Conservation (phyloP, 1,140 invertebrate species). For the Papilio helenus region DNA sequence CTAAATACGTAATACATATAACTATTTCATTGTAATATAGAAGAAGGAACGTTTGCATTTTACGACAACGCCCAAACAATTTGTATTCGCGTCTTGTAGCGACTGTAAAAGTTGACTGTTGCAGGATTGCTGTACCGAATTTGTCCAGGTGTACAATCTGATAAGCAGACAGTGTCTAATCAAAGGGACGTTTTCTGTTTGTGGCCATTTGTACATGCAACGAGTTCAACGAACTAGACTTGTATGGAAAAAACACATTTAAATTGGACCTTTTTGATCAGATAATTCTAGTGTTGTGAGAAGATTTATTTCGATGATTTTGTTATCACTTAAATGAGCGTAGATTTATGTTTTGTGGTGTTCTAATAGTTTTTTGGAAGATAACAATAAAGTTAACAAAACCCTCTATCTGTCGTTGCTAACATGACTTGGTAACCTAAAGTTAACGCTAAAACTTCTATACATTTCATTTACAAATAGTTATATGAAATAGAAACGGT, state of each 20-base stretch:
- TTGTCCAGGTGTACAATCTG: conserved; percentile 71
- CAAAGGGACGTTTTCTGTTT: conserved; percentile 37
- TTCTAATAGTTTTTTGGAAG: background rate
- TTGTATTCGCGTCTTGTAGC: conserved; percentile 64
- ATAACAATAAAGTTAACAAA: background rate
- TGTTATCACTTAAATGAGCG: background rate
- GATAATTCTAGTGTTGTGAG: background rate
- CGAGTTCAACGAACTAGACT: conserved; percentile 27
- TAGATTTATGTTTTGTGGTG: background rate
- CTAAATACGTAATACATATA: conserved; percentile 41
- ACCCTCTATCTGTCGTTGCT: background rate
- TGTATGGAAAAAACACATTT: conserved; percentile 8
- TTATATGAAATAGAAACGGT: too few relatives aligned
- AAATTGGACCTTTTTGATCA: conserved; percentile 20
- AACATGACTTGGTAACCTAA: too few relatives aligned
- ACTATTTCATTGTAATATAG: conserved; percentile 54
- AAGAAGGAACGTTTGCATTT: conserved; percentile 61
- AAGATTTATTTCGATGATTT: conserved; percentile 12
- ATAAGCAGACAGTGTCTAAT: conserved; percentile 53
- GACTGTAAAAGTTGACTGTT: conserved; percentile 62
- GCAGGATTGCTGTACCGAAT: conserved; percentile 53
- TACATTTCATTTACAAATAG: too few relatives aligned
- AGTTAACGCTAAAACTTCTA: too few relatives aligned
- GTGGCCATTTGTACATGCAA: conserved; percentile 1
- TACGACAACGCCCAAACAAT: conserved; percentile 68